Base-by-base conservation (phyloP, 2,888 invertebrate species). In the Ornithoptera priamus region DNA sequence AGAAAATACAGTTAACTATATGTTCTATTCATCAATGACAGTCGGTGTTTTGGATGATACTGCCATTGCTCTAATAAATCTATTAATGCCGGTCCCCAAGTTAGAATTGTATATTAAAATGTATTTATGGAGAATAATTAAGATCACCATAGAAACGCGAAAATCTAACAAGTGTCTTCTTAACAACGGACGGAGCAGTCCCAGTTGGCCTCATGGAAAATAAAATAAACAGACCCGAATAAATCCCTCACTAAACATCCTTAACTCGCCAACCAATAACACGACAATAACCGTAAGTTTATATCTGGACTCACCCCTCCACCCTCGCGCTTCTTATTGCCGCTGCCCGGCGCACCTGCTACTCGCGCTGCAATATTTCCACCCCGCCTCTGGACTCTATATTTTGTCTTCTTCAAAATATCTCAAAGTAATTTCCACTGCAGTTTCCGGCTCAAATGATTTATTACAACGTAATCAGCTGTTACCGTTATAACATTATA, bases 301-400 rank as follows among this genome's bases (percentile, higher is more conserved):
- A 77, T 80, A 74, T 75, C 73, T 72, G 71, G 63, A 71, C 74
- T 72, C 66, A 67, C 61, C 57, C 63, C 56, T 36, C 61, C 39
- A 64, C 62, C 65, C 75, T 75, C 71, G 7, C 76, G 73, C 75
- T 75, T 79, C 78, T 81, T 85, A 84, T 84, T 85, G 82, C 78
- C 76, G 77, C 73, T 42, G 57, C 62, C 57, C 73, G 73, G 77
- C 78, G 79, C 89, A 89, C 88, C 88, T 88, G 89, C 85, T 85
- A 74, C 79, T 75, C 74, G 77, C 82, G 76, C 83, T 73, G 87
- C 80, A 81, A 88, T 89, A 88, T 86, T 81, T 87, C 84, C 82
- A 76, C 77, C 78, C 77, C 81, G 80, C 78, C 77, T 75, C 71
- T 71, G 75, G 74, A 15, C 7, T 75, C 72, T 73, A 74, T 71